A percentile compares a stretch with the other conserved stretches of the same genome.
Evolutionary conservation across 2,113 vertebrate genomes (phyloP).

Genomic region (Rhinoderma darwinii): DNA sequence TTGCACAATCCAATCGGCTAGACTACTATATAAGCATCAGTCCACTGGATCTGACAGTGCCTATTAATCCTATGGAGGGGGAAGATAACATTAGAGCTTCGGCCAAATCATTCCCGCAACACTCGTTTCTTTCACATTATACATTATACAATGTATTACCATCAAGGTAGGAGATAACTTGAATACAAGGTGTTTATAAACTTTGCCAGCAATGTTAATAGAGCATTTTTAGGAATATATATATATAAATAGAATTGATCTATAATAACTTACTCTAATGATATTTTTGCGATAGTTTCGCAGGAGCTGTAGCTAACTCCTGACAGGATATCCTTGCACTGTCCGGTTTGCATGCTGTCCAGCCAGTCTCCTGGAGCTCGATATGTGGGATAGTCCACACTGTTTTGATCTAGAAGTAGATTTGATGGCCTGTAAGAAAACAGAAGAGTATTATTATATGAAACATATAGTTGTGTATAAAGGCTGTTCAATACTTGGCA

Average conservation of each 20-base stretch:
- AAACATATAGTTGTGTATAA: neutral
- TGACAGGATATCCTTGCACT: constrained; percentile 93
- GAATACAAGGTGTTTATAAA: too few species aligned
- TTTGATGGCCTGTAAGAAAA: constrained; percentile 84
- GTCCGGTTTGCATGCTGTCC: constrained; percentile 87
- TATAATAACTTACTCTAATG: constrained; percentile 86
- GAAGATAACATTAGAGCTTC: neutral
- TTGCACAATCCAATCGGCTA: too few species aligned
- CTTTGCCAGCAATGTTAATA: too few species aligned
- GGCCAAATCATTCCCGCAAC: neutral
- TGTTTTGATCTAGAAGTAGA: constrained; percentile 93
- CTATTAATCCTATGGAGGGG: too few species aligned
- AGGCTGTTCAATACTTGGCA: neutral
- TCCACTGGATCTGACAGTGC: too few species aligned
- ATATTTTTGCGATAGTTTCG: constrained; percentile 95
- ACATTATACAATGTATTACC: neutral
- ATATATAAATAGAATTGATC: too few species aligned
- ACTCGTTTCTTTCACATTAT: neutral
- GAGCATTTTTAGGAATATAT: too few species aligned
- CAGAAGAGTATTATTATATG: neutral
- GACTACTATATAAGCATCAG: too few species aligned
- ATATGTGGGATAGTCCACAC: constrained; percentile 82
- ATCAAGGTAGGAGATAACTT: too few species aligned
- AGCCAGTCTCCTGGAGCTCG: constrained; percentile 88
- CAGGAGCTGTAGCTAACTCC: constrained; percentile 96